Evolutionary conservation across 2,113 vertebrate genomes (phyloP).

Genomic region (Rana temporaria): DNA sequence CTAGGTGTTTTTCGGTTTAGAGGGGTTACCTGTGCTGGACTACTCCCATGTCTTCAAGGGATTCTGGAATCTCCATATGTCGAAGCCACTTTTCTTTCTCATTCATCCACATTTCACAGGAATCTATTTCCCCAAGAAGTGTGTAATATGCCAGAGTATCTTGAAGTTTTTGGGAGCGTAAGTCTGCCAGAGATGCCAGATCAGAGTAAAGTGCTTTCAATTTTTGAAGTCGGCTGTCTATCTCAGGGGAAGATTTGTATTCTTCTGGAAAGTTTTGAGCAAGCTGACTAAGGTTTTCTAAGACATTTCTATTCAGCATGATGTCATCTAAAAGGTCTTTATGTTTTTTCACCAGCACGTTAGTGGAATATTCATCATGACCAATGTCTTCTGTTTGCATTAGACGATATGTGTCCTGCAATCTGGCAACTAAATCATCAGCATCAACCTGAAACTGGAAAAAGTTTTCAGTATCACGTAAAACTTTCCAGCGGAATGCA

Average conservation of each 20-base stretch:
- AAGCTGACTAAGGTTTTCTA: slow-evolving; percentile 80
- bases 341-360: slow-evolving; percentile 84
- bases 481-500: slow-evolving; percentile 84
- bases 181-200: slow-evolving; percentile 80
- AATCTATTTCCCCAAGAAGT: slow-evolving; percentile 91
- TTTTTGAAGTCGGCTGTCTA: slow-evolving; percentile 79
- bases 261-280: slow-evolving; percentile 84
- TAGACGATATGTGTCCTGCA: slow-evolving; percentile 81
- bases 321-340: slow-evolving; percentile 82
- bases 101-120: slow-evolving; percentile 94
- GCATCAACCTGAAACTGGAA: slow-evolving; percentile 95
- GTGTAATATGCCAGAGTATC: slow-evolving; percentile 90
- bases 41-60: slow-evolving; percentile 92
- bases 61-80: slow-evolving; percentile 85
- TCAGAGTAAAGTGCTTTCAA: slow-evolving; percentile 83
- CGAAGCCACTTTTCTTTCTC: slow-evolving; percentile 94
- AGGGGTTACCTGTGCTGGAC: slow-evolving; percentile 87
- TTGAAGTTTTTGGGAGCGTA: slow-evolving; percentile 83
- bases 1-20: too few species aligned
- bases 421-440: slow-evolving; percentile 86
- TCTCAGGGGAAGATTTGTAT: slow-evolving; percentile 83
- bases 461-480: slow-evolving; percentile 85
- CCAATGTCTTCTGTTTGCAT: slow-evolving; percentile 83
- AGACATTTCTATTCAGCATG: slow-evolving; percentile 74
- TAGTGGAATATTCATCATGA: slow-evolving; percentile 89